Base-by-base conservation (phyloP, 2,888 invertebrate genomes). In the Philereme vetulata region DNA sequence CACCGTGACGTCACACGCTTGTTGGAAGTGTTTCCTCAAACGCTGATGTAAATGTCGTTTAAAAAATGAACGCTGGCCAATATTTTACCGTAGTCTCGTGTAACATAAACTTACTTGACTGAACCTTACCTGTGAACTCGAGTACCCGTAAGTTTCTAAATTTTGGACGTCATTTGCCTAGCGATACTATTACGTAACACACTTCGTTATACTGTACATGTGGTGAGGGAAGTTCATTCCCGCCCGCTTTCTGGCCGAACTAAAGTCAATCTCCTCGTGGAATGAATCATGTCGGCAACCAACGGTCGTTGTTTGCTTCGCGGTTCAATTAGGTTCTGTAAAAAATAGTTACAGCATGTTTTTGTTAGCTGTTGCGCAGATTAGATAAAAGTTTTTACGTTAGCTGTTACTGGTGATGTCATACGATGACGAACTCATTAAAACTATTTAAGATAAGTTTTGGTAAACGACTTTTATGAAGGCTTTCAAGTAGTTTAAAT, bases 381-480 rank as follows among this genome's bases (percentile, higher is more conserved):
- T 52, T 49, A 49, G 33, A n/a, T 56, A 42, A 38, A 9, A n/a
- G 52, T 52, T 36, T 35, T 34, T 56, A 56, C 38, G 11, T 7
- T n/a, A 51, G 68, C 75, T 73, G 74, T 81, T 76, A 70, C 66
- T 61, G 72, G 70, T 86, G 86, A 86, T 84, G 83, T 86, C 85
- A 86, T 75, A 55, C 65, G 69, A 64, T 72, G 70, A 68, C 53
- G 51, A 9, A 21, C 56, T 48, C 50, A 6, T 36, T 36, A 36
- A 7, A 5, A 60, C 55, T 56, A 64, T 47, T 61, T 67, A 65
- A 56, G 53, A 60, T 60, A 33, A 57, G 61, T 64, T 67, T 68
- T 66, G 64, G 67, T 44, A 5, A 48, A 38, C 42, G 43, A 42
- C 38, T 51, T 51, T 8, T 50, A 43, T 51, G 4, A 36, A 38